Base-by-base conservation (phyloP, 2,797 vertebrate species). In the Pagetopsis macropterus region DNA sequence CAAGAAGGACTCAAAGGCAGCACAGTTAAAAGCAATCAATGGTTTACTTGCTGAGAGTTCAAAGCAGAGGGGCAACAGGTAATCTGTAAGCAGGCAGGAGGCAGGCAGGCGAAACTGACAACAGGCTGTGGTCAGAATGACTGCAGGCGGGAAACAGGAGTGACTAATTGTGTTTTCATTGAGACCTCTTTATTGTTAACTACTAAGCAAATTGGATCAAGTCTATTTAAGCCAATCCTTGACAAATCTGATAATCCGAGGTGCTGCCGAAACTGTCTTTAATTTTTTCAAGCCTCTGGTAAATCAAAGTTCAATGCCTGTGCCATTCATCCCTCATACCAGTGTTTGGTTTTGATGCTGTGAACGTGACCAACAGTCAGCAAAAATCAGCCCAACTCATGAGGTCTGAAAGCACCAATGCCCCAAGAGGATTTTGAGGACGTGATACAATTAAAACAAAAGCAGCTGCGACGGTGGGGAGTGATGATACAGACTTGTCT, bases 171-270 rank as follows among this genome's bases (percentile, higher is more conserved):
- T 60, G 65, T 70, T 80, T 78, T 83, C 69, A 76, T 41, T 45
- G 73, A 82, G 75, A 91, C 65, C 58, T 69, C 66, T 89, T 91
- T 87, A 78, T 89, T 88, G 83, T 84, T 88, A 85, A 76, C 88
- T 84, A 79, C 81, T 87, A 84, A 84, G 81, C 84, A 82, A 92
- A 91, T 90, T 86, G 82, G 82, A 90, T 91, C 77, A 82, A 80
- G 77, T 73, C 76, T 74, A 77, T 91, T 65, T 66, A 75, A 68
- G 68, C 67, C 78, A 80, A 82, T 85, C 69, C 68, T 73, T 70
- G 50, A 85, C 43, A 61, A 78, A 81, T 61, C 72, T 66, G 55
- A 80, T 72, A 63, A 90, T 76, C 75, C 13, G 52, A 78, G 44
- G 63, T 72, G 13, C 73, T 37, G 43, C 61, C 72, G 11, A 65